Base-by-base conservation (phyloP, 2,888 invertebrate species). In the Agriotes lineatus region DNA sequence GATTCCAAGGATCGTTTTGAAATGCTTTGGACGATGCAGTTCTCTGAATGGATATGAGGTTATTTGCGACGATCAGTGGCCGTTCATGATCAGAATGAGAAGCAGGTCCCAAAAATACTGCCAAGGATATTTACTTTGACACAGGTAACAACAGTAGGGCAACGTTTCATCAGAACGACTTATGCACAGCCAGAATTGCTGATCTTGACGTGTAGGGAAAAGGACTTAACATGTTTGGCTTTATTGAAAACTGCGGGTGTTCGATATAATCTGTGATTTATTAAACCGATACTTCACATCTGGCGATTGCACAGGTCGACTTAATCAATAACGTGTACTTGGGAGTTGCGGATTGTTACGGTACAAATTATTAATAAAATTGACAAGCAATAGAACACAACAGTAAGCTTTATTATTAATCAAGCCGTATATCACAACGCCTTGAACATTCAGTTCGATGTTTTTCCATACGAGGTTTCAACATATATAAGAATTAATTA, bases 1-100 rank as follows among this genome's bases (percentile, higher is more conserved):
- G 52, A 54, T 54, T 62, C 35, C 52, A 54, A 61, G 48, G 50
- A 50, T 54, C 44, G 50, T 62, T 54, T 35, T 39, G 52, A 39
- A 37, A 62, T 54, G 12, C 54, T 22, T 25, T 10, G 22, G 35
- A 42, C 62, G 54, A 39, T 62, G 50, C 33, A 62, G 12, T 62
- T 62, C 62, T 54, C 30, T 62, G 62, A 62, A 62, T 62, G 50
- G 50, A 16, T 33, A 62, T 50, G 62, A 62, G 62, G 62, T 33
- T 50, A 44, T 44, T 62, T 52, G 52, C 39, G 62, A 48, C 35
- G 48, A 44, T 30, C 30, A 20, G 20, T 48, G 12, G 22, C 22
- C 2, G 25, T 61, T 50, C 60, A 50, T 62, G 62, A 54, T 62
- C 42, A 37, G 62, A 30, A 62, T 62, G 25, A 42, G 39, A 62